Percentiles rank a stretch among this genome's conserved stretches.
phyloP scores from a whole-genome alignment of 2,888 invertebrate species.

The Mycalesis mineus region DNA sequence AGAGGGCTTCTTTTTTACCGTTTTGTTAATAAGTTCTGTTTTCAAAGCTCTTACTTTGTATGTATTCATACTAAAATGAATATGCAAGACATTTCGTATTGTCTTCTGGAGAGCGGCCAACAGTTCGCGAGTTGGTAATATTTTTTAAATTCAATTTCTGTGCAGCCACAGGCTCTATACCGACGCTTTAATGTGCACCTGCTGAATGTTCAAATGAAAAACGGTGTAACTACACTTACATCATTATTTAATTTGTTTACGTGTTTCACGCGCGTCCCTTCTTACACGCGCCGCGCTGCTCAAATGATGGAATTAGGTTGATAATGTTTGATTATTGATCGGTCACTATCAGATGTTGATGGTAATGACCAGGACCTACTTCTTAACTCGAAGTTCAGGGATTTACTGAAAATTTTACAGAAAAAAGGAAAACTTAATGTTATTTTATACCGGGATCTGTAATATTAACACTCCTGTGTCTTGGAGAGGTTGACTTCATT shows the following conservation, averaged over 20 bases:
- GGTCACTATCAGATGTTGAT: too few species aligned
- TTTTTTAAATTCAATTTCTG: slow-evolving; percentile 78
- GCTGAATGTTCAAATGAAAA: slow-evolving; percentile 73
- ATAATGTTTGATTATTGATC: too few species aligned
- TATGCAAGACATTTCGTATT: slow-evolving; percentile 62
- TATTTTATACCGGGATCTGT: too few species aligned
- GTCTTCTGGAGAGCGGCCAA: slow-evolving; percentile 75
- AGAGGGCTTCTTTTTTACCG: slow-evolving; percentile 26
- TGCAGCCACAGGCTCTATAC: slow-evolving; percentile 71
- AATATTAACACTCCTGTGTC: too few species aligned
- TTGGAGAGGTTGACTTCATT: too few species aligned
- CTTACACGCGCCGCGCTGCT: too few species aligned
- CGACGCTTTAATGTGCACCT: slow-evolving; percentile 74
- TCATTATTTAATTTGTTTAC: slow-evolving; percentile 8
- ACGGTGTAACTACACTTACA: slow-evolving; percentile 46
- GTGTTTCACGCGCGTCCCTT: too few species aligned
- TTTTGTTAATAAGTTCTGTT: slow-evolving; percentile 47
- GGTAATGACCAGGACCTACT: too few species aligned
- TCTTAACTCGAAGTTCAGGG: too few species aligned
- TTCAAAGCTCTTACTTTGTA: slow-evolving; percentile 37
- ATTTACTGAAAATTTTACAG: too few species aligned
- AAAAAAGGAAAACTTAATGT: too few species aligned
- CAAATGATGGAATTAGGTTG: too few species aligned
- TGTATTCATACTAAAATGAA: slow-evolving; percentile 71
- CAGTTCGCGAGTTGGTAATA: slow-evolving; percentile 70